Evolutionary conservation across 1,140 invertebrate species (phyloP), one percentile per base, ranked within the genome.

Genomic region (Mercenaria mercenaria): DNA sequence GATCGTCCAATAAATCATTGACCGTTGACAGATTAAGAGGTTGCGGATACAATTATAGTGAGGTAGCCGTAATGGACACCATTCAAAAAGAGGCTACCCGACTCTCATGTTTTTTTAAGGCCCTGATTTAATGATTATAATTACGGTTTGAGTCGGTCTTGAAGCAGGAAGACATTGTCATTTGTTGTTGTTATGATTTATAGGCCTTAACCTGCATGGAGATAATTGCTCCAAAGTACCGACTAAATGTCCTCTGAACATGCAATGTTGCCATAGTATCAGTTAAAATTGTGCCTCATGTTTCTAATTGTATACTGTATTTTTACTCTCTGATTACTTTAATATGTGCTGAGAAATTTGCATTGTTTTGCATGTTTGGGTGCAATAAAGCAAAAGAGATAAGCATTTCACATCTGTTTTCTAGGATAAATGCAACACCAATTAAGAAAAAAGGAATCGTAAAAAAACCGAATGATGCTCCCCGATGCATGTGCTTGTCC

Each of bases 1-100:
- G 74, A 77, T 77, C 29, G 10, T 1, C 23, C n/a, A 47, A 77
- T 77, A 77, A 77, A 77, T 77, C 74, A 50, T n/a, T 29, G 43
- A 26, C 41, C 32, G 47, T 1, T 77, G 74, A 77, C 74, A 77
- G 41, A 41, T 50, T 50, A 67, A 67, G 26, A 37, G 26, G 61
- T 67, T 11, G 61, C 32, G 43, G 41, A 77, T 77, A 50, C 41
- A 77, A 77, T 77, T 77, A 77, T 77, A 47, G 3, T 50, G n/a
- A 32, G n/a, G 41, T 52, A 77, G 41, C 0, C 18, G 61, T 67
- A 67, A 67, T 67, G 8, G 61, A 67, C 29, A 3, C 61, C 61
- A 67, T 67, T 67, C 26, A 67, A 4, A 67, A 8, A 11, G n/a
- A 47, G 1, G 8, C 15, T 77, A 77, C 43, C 74, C 47, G 39